Percentiles rank a stretch among this genome's conserved stretches.
phyloP scores from a whole-genome alignment of 2,888 invertebrate species.

The Pilophorus perplexus region DNA sequence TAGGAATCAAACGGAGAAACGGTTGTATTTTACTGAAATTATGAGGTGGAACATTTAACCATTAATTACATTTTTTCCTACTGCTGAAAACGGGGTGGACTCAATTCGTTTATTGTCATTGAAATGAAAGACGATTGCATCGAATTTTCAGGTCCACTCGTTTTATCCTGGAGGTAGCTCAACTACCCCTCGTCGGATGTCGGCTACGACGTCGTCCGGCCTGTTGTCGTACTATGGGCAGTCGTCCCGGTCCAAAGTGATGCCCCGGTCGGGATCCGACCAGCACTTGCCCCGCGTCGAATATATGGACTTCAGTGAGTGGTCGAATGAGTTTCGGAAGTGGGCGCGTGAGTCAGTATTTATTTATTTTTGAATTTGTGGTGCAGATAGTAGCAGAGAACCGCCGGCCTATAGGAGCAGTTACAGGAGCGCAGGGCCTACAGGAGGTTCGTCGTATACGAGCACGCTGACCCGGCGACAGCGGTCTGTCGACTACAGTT shows the following conservation, averaged over 20 bases:
- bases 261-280: constrained; percentile 88
- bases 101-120: too few relatives aligned
- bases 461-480: constrained; percentile 69
- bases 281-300: constrained; percentile 85
- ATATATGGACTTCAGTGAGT: constrained; percentile 55
- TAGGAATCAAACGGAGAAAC: too few relatives aligned
- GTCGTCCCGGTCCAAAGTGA: constrained; percentile 48
- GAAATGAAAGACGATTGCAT: too few relatives aligned
- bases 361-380: not conserved
- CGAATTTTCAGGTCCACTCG: constrained; percentile 66
- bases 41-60: too few relatives aligned
- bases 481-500: constrained; percentile 82
- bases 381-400: constrained; percentile 40
- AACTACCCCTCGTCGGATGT: constrained; percentile 58
- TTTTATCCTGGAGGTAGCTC: constrained; percentile 67
- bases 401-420: constrained; percentile 44
- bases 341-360: not conserved
- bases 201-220: constrained; percentile 57
- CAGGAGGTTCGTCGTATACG: constrained; percentile 38
- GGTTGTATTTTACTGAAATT: too few relatives aligned
- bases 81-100: too few relatives aligned
- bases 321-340: not conserved
- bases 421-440: constrained; percentile 42
- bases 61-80: too few relatives aligned
- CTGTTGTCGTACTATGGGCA: constrained; percentile 50